A percentile compares a stretch with the other conserved stretches of the same genome.
These are phyloP conservation scores for Prenolepis imparis DNA, from an alignment of 2,888 invertebrate species.

Conservation along the genomic window DNA sequence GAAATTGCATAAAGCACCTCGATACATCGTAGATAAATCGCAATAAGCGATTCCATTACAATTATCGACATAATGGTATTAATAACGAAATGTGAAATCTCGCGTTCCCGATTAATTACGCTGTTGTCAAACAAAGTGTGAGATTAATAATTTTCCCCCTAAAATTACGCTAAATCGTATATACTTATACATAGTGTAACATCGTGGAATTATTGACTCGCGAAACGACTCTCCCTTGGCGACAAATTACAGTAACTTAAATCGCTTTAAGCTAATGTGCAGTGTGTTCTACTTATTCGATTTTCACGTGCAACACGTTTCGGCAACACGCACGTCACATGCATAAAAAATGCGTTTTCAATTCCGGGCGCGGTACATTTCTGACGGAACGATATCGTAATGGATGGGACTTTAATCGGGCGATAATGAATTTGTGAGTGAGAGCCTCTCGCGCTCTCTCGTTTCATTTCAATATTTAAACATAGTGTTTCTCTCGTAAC, in stretches of 20 bases:
- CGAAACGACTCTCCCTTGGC: slow-evolving; percentile 3
- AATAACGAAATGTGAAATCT: slow-evolving; percentile 11
- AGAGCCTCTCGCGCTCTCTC: slow-evolving; percentile 2
- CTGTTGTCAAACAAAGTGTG: background rate
- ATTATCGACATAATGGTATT: background rate
- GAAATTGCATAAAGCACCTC: background rate
- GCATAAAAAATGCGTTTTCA: slow-evolving; percentile 18
- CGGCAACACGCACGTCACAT: background rate
- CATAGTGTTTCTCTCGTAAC: background rate
- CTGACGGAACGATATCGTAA: slow-evolving; percentile 9
- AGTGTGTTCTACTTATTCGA: slow-evolving; percentile 13
- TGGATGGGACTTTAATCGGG: slow-evolving; percentile 31
- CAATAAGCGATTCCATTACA: background rate
- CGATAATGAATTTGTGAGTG: slow-evolving; percentile 31
- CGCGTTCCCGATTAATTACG: background rate
- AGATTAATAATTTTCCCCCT: background rate
- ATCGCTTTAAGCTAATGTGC: slow-evolving; percentile 15
- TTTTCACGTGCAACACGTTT: slow-evolving; percentile 18
- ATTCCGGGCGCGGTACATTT: slow-evolving; percentile 9
- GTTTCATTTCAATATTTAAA: slow-evolving; percentile 23
- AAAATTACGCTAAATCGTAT: background rate
- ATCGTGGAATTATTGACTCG: background rate
- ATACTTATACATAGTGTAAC: background rate
- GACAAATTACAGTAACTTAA: slow-evolving; percentile 14
- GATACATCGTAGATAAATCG: background rate